A percentile compares a stretch with the other conserved stretches of the same genome.
phyloP scores from a whole-genome alignment of 37 sponge, comb jelly and placozoan species.

The Cliona cf. orientalis region DNA sequence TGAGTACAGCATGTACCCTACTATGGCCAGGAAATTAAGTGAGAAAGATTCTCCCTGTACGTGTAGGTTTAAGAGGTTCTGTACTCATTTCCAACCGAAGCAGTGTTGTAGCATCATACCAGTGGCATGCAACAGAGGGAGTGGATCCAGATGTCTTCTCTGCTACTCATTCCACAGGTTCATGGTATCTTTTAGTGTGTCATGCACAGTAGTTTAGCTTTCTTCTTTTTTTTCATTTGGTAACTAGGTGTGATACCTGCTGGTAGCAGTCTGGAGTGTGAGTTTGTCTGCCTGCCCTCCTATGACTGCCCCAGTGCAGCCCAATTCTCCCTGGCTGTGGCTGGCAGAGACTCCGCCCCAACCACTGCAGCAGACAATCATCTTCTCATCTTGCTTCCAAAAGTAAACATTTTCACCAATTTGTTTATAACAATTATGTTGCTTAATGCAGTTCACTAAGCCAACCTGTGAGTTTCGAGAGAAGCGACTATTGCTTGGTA shows the following conservation, averaged over 20 bases:
- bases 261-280: constrained; percentile 65
- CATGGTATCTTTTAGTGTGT: too few species aligned
- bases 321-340: constrained; percentile 52
- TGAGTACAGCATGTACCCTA: background rate
- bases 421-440: background rate
- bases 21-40: too few species aligned
- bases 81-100: constrained; percentile 37
- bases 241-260: constrained; percentile 63
- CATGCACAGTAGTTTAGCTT: background rate
- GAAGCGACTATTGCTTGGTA: constrained; percentile 60
- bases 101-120: constrained; percentile 42
- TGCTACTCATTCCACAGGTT: constrained; percentile 48
- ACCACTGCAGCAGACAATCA: background rate
- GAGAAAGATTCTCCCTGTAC: background rate
- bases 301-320: constrained; percentile 39
- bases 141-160: constrained; percentile 10
- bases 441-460: constrained; percentile 32
- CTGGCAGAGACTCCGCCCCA: background rate
- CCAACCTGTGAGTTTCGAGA: constrained; percentile 47
- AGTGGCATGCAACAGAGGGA: constrained; percentile 48
- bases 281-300: constrained; percentile 64
- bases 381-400: background rate
- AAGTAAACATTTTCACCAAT: background rate
- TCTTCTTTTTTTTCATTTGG: background rate
- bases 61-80: constrained; percentile 33